These are phyloP conservation scores for Drosophila picticornis DNA, from an alignment of 2,888 invertebrate species.

Conservation along the genomic window DNA sequence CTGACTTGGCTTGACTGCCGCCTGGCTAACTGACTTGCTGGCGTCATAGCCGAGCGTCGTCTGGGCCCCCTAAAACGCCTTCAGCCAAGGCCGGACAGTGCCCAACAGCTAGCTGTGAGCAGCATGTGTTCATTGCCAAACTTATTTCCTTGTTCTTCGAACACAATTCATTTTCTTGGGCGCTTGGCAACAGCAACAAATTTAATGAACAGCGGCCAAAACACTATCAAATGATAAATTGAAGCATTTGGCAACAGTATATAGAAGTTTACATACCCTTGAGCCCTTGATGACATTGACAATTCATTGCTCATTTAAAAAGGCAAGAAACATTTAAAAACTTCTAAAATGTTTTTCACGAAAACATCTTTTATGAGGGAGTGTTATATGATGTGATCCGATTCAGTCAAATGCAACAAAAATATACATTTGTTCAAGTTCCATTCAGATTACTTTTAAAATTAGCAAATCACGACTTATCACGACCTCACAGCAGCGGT, in stretches of 20 bases:
- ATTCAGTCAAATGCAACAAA: background rate
- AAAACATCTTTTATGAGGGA: too few relatives aligned
- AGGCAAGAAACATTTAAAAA: background rate
- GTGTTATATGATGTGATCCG: too few relatives aligned
- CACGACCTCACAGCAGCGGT: too few relatives aligned
- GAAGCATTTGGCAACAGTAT: background rate
- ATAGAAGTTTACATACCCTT: background rate
- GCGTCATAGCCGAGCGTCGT: conserved; percentile 53
- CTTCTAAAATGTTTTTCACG: background rate
- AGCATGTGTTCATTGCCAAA: conserved; percentile 70
- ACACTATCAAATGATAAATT: conserved; percentile 1
- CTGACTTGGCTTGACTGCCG: background rate
- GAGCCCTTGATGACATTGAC: background rate
- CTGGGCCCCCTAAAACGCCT: conserved; percentile 30
- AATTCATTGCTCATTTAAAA: background rate
- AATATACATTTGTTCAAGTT: too few relatives aligned
- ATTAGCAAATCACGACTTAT: too few relatives aligned
- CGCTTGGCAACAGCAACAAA: conserved; percentile 43
- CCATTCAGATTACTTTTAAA: too few relatives aligned
- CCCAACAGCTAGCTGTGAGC: background rate
- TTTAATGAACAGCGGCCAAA: conserved; percentile 41
- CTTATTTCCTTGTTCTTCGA: conserved; percentile 71
- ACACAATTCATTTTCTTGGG: conserved; percentile 55
- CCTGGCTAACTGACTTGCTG: conserved; percentile 24
- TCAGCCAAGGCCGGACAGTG: conserved; percentile 9